Evolutionary conservation across 2,888 invertebrate species (phyloP), one percentile per base, ranked within the genome.

Genomic region (Micoletzkya japonica): DNA sequence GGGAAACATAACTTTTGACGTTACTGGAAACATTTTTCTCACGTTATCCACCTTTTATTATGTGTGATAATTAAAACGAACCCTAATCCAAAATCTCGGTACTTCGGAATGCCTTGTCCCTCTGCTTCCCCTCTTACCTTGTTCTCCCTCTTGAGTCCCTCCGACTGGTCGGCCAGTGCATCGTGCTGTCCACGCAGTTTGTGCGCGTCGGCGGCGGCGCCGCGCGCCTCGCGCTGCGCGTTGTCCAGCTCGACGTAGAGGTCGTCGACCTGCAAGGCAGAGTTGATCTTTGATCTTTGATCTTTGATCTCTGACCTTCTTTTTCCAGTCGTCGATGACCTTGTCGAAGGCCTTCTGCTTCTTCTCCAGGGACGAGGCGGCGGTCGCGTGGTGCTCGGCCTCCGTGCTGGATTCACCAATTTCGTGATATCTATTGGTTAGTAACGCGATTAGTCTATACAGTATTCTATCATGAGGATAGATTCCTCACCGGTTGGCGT

Each of bases 301-400:
- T 10, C 20, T 14, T 14, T 44, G 14, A 44, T 10, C 24, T 20
- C 54, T 20, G 20, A 76, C 87, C 91, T 97, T 97, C 89, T 94
- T 92, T 89, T 97, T 96, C 97, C 97, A 98, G 91, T 98, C 97
- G 84, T 93, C 92, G 87, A 97, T 93, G 89, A 80, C 79, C 90
- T 96, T 97, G 91, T 98, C 98, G 90, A 98, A 98, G 82, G 94
- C 94, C 90, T 96, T 95, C 90, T 97, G 97, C 89, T 95, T 97
- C 94, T 98, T 98, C 89, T 98, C 97, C 86, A 97, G 93, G 79
- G 95, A 83, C 72, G 86, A 93, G 88, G 96, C 95, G 50, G 81
- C 78, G 49, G 81, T 79, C 34, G 77, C 77, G 75, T 75, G 77
- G 69, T 77, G 91, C 89, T 78, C 82, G 59, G 78, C 81, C 72